Evolutionary conservation across 1,140 invertebrate species (phyloP).

Genomic region (Forficula auricularia): DNA sequence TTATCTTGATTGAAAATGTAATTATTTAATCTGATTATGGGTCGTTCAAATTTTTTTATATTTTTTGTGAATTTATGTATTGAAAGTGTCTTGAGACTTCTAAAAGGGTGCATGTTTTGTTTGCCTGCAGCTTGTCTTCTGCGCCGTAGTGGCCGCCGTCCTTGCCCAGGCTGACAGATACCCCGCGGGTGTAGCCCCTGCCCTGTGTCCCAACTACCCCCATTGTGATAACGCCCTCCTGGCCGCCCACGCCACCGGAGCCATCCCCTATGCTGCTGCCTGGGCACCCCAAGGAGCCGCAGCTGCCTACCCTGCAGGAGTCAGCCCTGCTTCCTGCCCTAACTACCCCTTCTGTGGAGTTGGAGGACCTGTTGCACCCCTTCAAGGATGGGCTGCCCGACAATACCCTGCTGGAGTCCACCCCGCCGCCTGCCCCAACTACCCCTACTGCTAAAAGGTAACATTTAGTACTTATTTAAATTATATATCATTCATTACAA

Average conservation of each 20-base stretch:
- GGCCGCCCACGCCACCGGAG: conserved; percentile 15
- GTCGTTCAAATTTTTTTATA: too few species aligned
- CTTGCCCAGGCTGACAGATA: conserved; percentile 24
- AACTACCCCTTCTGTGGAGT: conserved; percentile 37
- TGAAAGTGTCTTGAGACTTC: too few species aligned
- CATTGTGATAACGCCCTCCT: conserved; percentile 28
- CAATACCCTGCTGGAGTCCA: conserved; percentile 33
- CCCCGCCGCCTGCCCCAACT: conserved; percentile 35
- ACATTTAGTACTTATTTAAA: too few species aligned
- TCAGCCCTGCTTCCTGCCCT: conserved; percentile 32
- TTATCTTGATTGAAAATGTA: too few species aligned
- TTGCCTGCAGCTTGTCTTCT: conserved; percentile 13
- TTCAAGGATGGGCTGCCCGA: conserved; percentile 14
- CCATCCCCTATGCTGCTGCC: not conserved
- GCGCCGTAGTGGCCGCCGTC: conserved; percentile 21
- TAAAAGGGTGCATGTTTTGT: too few species aligned
- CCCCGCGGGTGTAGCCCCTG: conserved; percentile 31
- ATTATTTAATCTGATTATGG: too few species aligned
- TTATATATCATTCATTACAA: too few species aligned
- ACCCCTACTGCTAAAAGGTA: conserved; percentile 31
- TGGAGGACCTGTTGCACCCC: too few species aligned
- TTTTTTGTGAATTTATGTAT: too few species aligned
- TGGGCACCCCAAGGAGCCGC: conserved; percentile 22
- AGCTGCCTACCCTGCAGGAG: conserved; percentile 30
- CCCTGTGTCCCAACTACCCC: conserved; percentile 34